Base-by-base conservation (phyloP, 1,140 invertebrate genomes). In the Ooceraea biroi region DNA sequence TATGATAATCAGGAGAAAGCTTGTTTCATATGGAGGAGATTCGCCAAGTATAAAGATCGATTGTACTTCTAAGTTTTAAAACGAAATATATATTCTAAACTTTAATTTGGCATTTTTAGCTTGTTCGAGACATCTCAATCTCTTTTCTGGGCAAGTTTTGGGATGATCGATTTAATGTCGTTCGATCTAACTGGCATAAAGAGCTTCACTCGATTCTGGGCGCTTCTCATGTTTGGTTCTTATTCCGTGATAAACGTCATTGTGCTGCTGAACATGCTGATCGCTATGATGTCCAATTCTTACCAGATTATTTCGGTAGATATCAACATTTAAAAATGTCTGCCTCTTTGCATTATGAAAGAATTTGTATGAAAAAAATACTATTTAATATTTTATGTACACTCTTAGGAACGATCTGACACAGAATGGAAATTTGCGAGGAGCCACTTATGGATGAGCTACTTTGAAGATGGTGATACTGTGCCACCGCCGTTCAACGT, bases 261-360 rank as follows among this genome's bases (percentile, higher is more conserved):
- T 88, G 98, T 99, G 0, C 94, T 99, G 1, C 95, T 99, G 46
- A 99, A 99, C 94, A 98, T 99, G 96, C 96, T 99, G 5, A 99
- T 99, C 92, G 98, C 98, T 89, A 99, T 99, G 98, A 99, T 99
- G 98, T 98, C 97, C 48, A 98, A 98, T 93, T 99, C 98, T 0
- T 99, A 98, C 93, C 97, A 98, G 94, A 97, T 97, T 46, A 99
- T 99, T 88, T 98, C 97, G 85, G 97, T 98, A 95, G 96, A 27
- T 0, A 46, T 25, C 1, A 41, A 55, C 44, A 10, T 71, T 1
- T 60, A 5, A 46, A 46, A 4, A 36, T 55, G 3, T 55, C 5
- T 55, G n/a, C 4, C 1, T 36, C 7, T 36, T 36, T 36, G 7
- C 17, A 41, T 14, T 1, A 3, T 5, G 12, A 12, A 50, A n/a